Conservation (phyloP, 2,797 vertebrate species). For the Rhynchotus rufescens region DNA sequence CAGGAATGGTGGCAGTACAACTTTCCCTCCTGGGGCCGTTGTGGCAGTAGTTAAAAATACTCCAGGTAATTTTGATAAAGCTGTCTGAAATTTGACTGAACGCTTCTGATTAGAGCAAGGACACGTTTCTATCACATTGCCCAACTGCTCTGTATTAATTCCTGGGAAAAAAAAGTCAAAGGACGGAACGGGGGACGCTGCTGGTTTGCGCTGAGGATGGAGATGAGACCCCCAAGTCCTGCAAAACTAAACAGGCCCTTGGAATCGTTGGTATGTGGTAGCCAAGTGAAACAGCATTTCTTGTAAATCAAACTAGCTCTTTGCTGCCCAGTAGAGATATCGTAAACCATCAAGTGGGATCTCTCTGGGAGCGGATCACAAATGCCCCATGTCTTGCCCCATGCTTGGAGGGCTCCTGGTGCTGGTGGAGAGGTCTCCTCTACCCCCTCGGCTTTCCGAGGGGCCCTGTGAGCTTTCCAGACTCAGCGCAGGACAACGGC, state of each 20-base stretch:
- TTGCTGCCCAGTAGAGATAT: not conserved
- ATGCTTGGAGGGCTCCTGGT: no score
- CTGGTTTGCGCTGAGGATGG: not conserved
- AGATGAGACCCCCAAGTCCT: not conserved
- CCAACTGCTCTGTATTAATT: no score
- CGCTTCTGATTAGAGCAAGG: not conserved
- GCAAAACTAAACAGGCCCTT: not conserved
- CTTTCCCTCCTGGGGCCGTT: not conserved
- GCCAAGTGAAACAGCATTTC: not conserved
- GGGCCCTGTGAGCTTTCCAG: not conserved
- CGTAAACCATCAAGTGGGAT: not conserved
- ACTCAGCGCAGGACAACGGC: not conserved
- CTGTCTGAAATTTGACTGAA: not conserved
- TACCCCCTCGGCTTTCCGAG: no score
- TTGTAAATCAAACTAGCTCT: not conserved
- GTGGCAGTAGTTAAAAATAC: not conserved
- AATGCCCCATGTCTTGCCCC: not conserved
- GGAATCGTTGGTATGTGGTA: not conserved
- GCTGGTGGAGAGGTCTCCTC: not conserved
- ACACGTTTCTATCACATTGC: not conserved
- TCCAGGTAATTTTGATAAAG: not conserved
- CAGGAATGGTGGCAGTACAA: not conserved
- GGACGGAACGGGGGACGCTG: no score
- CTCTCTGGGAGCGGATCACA: not conserved
- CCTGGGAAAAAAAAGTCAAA: not conserved